Conservation (phyloP, 2,888 invertebrate genomes). For the Phorcus lineatus region DNA sequence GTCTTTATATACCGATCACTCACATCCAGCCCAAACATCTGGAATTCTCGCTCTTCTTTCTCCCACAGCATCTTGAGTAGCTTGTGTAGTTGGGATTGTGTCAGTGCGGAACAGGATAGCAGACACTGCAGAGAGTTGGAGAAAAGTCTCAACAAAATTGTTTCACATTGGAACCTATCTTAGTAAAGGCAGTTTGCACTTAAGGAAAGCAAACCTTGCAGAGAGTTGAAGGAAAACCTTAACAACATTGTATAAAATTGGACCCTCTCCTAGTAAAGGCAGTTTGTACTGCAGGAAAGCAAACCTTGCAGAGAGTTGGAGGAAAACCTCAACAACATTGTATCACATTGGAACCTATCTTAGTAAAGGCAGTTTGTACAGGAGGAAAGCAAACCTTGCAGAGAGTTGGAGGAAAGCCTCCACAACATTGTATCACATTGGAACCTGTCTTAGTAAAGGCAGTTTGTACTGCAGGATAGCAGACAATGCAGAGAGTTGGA, state of each 20-base stretch:
- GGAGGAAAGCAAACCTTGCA: not conserved
- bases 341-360: not conserved
- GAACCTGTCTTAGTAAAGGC: not conserved
- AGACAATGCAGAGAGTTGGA: too few relatives aligned
- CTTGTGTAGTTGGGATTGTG: slow-evolving; percentile 20
- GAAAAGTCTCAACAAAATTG: too few relatives aligned
- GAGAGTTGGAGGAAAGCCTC: not conserved
- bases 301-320: not conserved
- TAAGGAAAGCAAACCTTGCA: not conserved
- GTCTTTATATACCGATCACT: slow-evolving; percentile 22
- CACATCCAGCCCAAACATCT: slow-evolving; percentile 38
- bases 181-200: not conserved
- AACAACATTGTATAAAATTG: not conserved
- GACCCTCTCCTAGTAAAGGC: not conserved
- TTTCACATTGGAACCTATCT: not conserved
- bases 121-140: slow-evolving; percentile 32
- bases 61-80: slow-evolving; percentile 37
- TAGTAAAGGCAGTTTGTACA: not conserved
- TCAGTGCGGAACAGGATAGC: slow-evolving; percentile 22
- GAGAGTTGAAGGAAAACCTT: not conserved
- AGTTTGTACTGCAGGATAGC: not conserved
- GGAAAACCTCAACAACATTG: too few relatives aligned
- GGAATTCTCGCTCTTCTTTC: slow-evolving; percentile 43
- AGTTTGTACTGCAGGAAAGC: not conserved
- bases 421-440: not conserved